These are phyloP conservation scores for Macquaria australasica DNA, from an alignment of 2,113 vertebrate species.

Conservation along the genomic window DNA sequence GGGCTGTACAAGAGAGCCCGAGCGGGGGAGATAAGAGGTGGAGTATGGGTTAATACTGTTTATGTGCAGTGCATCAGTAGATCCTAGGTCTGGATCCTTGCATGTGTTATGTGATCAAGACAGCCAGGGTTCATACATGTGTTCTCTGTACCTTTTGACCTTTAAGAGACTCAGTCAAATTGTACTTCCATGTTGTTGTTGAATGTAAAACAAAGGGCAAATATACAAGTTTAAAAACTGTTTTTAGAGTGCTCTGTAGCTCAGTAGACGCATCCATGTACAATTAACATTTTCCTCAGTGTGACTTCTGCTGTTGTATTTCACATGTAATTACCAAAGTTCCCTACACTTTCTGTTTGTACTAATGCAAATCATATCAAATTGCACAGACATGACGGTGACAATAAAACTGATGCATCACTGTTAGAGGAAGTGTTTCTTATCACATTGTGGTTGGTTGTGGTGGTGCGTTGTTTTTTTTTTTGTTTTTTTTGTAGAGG, in stretches of 20 bases:
- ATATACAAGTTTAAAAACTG: background rate
- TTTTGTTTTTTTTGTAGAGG: background rate
- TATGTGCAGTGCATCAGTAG: background rate
- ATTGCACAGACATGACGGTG: background rate
- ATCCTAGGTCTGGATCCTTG: background rate
- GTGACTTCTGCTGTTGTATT: background rate
- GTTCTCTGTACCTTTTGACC: background rate
- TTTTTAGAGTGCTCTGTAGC: background rate
- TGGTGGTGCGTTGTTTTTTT: background rate
- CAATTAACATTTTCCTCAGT: background rate
- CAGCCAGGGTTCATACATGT: background rate
- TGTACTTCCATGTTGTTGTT: background rate
- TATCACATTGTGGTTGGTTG: background rate
- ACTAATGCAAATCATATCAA: background rate
- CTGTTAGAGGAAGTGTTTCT: constrained; percentile 20
- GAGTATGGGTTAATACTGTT: constrained; percentile 4
- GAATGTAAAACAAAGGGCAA: background rate
- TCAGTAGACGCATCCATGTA: too few species aligned
- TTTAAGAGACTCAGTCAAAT: background rate
- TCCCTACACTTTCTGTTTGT: background rate
- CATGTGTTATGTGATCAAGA: background rate
- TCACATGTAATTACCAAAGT: background rate
- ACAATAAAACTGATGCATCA: background rate
- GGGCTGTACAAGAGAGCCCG: constrained; percentile 97
- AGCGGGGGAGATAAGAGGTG: constrained; percentile 98